Evolutionary conservation across 1,140 invertebrate species (phyloP), one percentile per base, ranked within the genome.

Genomic region (Penaeus indicus): DNA sequence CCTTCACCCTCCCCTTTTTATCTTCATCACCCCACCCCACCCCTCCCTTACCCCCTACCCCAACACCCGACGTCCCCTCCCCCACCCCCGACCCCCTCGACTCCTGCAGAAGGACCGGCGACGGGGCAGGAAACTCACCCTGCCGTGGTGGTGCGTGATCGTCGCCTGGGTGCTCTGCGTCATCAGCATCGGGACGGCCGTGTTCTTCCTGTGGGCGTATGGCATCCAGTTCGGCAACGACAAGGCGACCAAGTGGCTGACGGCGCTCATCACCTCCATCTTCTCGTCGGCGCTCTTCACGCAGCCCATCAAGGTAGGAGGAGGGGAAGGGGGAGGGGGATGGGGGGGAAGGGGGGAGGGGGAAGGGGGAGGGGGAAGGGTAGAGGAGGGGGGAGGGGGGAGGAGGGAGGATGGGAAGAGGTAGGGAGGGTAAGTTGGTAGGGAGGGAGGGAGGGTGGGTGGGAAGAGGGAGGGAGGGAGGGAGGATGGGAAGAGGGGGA

Each of bases 221-320:
- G 94, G 94, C 27, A 93, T 95, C 78, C 92, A 92, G 89, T 95
- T 95, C 92, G 93, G 94, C 61, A 94, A 94, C 85, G 92, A 93
- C 27, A 94, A 94, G 88, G 93, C 93, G 69, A 93, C 93, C 77
- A 94, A 94, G 91, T 95, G 94, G 94, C 93, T 95, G 10, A 94
- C 94, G 1, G 94, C 94, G 4, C 92, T 95, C 88, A 83, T 94
- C 75, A 92, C 94, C 4, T 94, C 94, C 5, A 94, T 95, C 92
- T 93, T 95, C 89, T 92, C 93, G 78, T 94, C 94, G 1, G 92
- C 94, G 19, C 93, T 95, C 82, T 90, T 95, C 42, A 94, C 94
- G 42, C 94, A 95, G 90, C 94, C 94, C 11, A 92, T 95, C 42
- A 94, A 95, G 93, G 94, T 94, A 85, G 83, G 32, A 32, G 32